These are phyloP conservation scores for Amphipyra berbera DNA, from an alignment of 2,888 invertebrate genomes.

Conservation along the genomic window DNA sequence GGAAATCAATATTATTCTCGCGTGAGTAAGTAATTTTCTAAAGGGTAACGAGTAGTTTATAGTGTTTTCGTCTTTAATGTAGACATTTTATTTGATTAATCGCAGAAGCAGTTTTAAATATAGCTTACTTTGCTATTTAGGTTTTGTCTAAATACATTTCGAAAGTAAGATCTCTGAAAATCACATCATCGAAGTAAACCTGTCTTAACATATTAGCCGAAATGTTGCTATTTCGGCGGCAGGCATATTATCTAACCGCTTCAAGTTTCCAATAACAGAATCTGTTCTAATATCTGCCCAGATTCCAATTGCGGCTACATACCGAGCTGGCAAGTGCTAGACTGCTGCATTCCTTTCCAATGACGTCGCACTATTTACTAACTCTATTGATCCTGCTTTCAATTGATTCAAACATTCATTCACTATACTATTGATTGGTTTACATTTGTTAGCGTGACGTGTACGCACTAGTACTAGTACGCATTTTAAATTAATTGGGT, in stretches of 20 bases:
- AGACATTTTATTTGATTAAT: not conserved
- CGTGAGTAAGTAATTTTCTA: slow-evolving; percentile 15
- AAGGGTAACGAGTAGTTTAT: slow-evolving; percentile 4
- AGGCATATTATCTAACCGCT: slow-evolving; percentile 30
- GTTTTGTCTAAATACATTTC: no score
- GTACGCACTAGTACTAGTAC: slow-evolving; percentile 59
- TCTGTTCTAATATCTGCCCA: slow-evolving; percentile 42
- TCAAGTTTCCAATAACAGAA: slow-evolving; percentile 30
- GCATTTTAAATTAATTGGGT: slow-evolving; percentile 77
- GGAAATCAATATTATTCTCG: slow-evolving; percentile 46
- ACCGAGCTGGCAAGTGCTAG: slow-evolving; percentile 57
- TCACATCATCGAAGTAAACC: not conserved
- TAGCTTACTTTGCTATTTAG: not conserved
- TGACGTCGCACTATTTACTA: slow-evolving; percentile 70
- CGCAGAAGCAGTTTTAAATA: not conserved
- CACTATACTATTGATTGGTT: slow-evolving; percentile 68
- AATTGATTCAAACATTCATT: slow-evolving; percentile 68
- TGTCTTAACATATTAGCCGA: slow-evolving; percentile 9
- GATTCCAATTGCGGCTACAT: slow-evolving; percentile 49
- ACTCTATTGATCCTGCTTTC: slow-evolving; percentile 68
- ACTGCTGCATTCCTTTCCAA: slow-evolving; percentile 65
- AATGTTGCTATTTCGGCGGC: slow-evolving; percentile 19
- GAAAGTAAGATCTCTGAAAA: no score
- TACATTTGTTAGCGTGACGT: slow-evolving; percentile 65
- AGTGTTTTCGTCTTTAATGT: slow-evolving; percentile 18